Conservation (phyloP, 2,888 invertebrate species). For the Drosophila atripex region DNA sequence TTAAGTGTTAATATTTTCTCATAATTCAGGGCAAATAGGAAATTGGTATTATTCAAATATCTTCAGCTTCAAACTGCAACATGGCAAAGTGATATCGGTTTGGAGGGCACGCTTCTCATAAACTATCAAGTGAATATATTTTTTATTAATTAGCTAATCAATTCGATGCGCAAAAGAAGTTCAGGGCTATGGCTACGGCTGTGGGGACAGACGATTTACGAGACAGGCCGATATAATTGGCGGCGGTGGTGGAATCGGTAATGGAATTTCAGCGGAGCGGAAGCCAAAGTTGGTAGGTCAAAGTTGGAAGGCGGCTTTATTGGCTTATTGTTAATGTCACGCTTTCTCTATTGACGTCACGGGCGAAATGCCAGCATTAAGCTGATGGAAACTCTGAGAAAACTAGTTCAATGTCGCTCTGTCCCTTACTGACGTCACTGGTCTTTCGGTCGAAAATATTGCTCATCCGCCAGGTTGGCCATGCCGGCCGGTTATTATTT, state of each 20-base stretch:
- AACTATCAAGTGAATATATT: conserved; percentile 11
- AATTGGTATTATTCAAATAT: not conserved
- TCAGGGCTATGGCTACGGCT: conserved; percentile 26
- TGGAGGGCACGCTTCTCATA: conserved; percentile 47
- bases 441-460: conserved; percentile 8
- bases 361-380: conserved; percentile 15
- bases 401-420: conserved; percentile 69
- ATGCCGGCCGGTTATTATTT: conserved; percentile 23
- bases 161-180: conserved; percentile 31
- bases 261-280: conserved; percentile 12
- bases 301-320: conserved; percentile 10
- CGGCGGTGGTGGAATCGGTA: conserved; percentile 7
- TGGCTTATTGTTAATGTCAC: conserved; percentile 17
- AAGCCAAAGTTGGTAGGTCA: conserved; percentile 43
- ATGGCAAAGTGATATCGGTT: conserved; percentile 28
- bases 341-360: conserved; percentile 56
- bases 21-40: too few relatives aligned
- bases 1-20: too few relatives aligned
- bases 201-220: conserved; percentile 38
- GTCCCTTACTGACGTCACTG: conserved; percentile 55
- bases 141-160: conserved; percentile 52
- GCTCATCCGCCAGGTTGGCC: conserved; percentile 49
- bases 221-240: conserved; percentile 11
- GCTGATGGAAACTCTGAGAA: conserved; percentile 7
- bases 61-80: not conserved